Percentiles rank a stretch among this genome's conserved stretches.
Evolutionary conservation across 1,140 invertebrate species (phyloP).

Genomic region (Halesus radiatus): DNA sequence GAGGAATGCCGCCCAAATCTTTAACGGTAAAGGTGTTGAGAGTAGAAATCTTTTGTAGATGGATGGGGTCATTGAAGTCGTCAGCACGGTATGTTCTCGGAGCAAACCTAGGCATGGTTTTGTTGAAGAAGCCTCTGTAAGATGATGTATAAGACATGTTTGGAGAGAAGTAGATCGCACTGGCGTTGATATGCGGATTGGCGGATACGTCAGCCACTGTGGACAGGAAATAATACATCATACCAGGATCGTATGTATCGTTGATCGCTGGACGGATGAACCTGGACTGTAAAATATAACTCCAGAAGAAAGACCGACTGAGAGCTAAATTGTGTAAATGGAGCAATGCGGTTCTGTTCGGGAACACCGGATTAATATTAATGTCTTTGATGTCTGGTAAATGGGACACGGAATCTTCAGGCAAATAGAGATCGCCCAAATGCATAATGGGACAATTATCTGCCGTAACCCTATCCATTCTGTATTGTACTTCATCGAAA

Average conservation of each 20-base stretch:
- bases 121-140: conserved; percentile 96
- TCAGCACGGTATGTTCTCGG: conserved; percentile 92
- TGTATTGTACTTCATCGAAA: conserved; percentile 88
- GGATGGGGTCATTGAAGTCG: conserved; percentile 95
- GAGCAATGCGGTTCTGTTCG: conserved; percentile 92
- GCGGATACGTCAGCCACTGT: conserved; percentile 95
- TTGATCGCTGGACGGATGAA: conserved; percentile 91
- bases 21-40: conserved; percentile 87
- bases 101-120: conserved; percentile 95
- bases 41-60: conserved; percentile 92
- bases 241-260: conserved; percentile 94
- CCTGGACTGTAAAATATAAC: conserved; percentile 92
- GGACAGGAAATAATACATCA: conserved; percentile 98
- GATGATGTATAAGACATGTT: conserved; percentile 96
- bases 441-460: conserved; percentile 93
- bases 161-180: conserved; percentile 94
- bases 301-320: conserved; percentile 95
- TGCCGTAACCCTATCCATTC: conserved; percentile 83
- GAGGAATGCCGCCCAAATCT: conserved; percentile 87
- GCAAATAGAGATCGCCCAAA: conserved; percentile 86
- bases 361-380: conserved; percentile 95
- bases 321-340: conserved; percentile 97
- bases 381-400: conserved; percentile 95
- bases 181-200: conserved; percentile 93
- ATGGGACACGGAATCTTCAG: conserved; percentile 88